These are phyloP conservation scores for Rugalucina vietnamica DNA, from an alignment of 2,888 invertebrate species.

Conservation along the genomic window DNA sequence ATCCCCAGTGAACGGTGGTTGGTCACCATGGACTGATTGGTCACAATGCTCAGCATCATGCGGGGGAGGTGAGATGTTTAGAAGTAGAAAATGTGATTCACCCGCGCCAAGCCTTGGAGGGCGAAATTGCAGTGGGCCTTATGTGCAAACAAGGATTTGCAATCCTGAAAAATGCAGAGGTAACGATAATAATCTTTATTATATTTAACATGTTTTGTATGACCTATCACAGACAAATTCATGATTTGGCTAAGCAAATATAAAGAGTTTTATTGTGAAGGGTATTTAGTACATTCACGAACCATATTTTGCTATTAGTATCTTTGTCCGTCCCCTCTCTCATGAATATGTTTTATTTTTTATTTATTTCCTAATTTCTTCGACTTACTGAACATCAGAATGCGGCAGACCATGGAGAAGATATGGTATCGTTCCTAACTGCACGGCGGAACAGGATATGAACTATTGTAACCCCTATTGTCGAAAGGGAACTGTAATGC, in stretches of 20 bases:
- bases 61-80: slow-evolving; percentile 5
- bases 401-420: not conserved
- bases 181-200: too few relatives aligned
- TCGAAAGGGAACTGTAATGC: not conserved
- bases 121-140: slow-evolving; percentile 17
- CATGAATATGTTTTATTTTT: too few relatives aligned
- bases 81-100: slow-evolving; percentile 29
- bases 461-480: not conserved
- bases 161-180: slow-evolving; percentile 9
- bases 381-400: too few relatives aligned
- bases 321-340: too few relatives aligned
- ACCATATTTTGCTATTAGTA: too few relatives aligned
- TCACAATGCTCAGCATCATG: slow-evolving; percentile 22
- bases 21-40: slow-evolving; percentile 32
- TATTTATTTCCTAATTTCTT: too few relatives aligned
- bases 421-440: not conserved
- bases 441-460: not conserved
- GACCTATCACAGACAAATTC: too few relatives aligned
- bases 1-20: slow-evolving; percentile 38
- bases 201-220: too few relatives aligned
- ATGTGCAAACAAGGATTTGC: slow-evolving; percentile 22
- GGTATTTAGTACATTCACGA: too few relatives aligned
- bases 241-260: too few relatives aligned
- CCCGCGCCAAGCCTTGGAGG: slow-evolving; percentile 45
- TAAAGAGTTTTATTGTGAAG: too few relatives aligned